Percentiles rank a stretch among this genome's conserved stretches.
phyloP scores from a whole-genome alignment of 2,797 vertebrate genomes.

The Anisognathus igniventris region DNA sequence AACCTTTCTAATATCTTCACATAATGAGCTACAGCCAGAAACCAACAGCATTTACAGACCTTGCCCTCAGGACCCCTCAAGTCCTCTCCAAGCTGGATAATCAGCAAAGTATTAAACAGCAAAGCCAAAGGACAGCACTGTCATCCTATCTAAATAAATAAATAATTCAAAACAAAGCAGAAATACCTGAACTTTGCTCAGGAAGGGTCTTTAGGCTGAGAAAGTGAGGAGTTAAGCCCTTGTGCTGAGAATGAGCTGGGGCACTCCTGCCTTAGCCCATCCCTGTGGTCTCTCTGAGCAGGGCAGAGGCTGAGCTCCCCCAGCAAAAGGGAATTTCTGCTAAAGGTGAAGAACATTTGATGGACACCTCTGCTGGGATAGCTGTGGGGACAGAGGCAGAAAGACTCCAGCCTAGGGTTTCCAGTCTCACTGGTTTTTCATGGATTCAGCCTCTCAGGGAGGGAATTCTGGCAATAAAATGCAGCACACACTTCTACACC shows the following conservation, averaged over 20 bases:
- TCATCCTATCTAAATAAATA: not conserved
- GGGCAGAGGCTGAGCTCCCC: not conserved
- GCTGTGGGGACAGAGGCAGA: not conserved
- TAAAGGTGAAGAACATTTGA: not conserved
- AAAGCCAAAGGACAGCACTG: not conserved
- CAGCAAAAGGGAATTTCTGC: not conserved
- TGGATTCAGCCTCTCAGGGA: not conserved
- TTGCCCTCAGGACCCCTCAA: not conserved
- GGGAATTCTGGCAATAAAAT: not conserved
- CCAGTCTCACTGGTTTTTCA: not conserved
- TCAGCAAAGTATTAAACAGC: not conserved
- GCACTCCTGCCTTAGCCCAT: not conserved
- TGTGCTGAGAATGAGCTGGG: not conserved
- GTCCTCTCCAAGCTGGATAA: not conserved
- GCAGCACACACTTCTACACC: not conserved
- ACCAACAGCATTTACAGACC: fast-evolving
- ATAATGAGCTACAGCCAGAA: not conserved
- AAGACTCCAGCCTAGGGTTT: not conserved
- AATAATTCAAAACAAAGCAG: not conserved
- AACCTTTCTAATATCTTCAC: not conserved
- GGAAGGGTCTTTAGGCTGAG: not conserved
- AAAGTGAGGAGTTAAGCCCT: not conserved
- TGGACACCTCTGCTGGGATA: not conserved
- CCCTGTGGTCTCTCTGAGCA: fast-evolving
- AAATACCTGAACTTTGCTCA: not conserved